Conservation (phyloP, 2,797 vertebrate genomes). For the Sebastes ruberrimus region DNA sequence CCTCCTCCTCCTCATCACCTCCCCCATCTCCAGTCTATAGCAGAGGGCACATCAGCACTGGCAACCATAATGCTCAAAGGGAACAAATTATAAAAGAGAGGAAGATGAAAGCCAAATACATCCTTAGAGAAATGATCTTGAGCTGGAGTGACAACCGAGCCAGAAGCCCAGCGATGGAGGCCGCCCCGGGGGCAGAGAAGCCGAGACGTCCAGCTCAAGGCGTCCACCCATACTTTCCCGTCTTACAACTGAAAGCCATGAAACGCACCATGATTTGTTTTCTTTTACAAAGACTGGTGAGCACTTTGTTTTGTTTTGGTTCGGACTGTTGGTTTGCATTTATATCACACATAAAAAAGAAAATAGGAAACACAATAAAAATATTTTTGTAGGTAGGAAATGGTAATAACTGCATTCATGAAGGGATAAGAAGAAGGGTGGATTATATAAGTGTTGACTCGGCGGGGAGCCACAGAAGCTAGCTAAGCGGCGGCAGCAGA, state of each 20-base stretch:
- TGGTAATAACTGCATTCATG: constrained; percentile 53
- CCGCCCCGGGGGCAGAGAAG: constrained; percentile 32
- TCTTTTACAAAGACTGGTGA: constrained; percentile 76
- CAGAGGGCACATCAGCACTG: constrained; percentile 33
- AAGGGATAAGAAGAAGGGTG: constrained; percentile 20
- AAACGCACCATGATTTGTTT: constrained; percentile 79
- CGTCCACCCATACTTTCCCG: constrained; percentile 73
- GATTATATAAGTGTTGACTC: constrained; percentile 3
- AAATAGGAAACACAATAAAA: constrained; percentile 53
- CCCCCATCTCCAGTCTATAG: constrained; percentile 27
- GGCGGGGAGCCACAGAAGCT: constrained; percentile 35
- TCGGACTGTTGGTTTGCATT: constrained; percentile 70
- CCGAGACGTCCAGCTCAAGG: constrained; percentile 53
- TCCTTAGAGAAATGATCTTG: constrained; percentile 55
- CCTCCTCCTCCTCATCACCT: constrained; percentile 24
- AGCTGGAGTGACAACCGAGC: constrained; percentile 57
- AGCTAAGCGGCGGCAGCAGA: constrained; percentile 38
- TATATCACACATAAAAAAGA: constrained; percentile 62
- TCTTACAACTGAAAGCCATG: constrained; percentile 86
- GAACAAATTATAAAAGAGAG: constrained; percentile 46
- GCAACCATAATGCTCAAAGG: constrained; percentile 40
- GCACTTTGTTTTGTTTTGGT: constrained; percentile 73
- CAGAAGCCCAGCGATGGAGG: constrained; percentile 37
- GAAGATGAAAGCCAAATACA: constrained; percentile 62
- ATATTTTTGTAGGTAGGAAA: constrained; percentile 80